Evolutionary conservation across 2,113 vertebrate genomes (phyloP), one percentile per base, ranked within the genome.

Genomic region (Aegithalos caudatus): DNA sequence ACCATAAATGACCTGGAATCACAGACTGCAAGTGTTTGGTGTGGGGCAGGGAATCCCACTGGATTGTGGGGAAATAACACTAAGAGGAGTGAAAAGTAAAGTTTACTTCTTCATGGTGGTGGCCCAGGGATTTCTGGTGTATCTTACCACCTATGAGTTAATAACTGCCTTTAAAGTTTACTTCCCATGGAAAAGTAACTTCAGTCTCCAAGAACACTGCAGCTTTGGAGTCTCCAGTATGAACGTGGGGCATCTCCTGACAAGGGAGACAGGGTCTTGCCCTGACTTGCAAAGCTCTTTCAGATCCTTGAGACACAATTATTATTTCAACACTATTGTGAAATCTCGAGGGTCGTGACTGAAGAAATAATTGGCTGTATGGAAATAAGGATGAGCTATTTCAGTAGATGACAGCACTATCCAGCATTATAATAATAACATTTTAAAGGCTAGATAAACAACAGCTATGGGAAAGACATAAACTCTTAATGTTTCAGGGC

Each of bases 381-480:
- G 82, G 67, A 77, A 95, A 70, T 65, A 82, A 86, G 29, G 23
- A 56, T 58, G 44, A 81, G 62, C 17, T 88, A 73, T 86, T 86
- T 93, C 82, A 54, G 86, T 14, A 86, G 56, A 87, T 33, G 53
- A 85, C 70, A 92, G 60, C 40, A 65, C n/a, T 74, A 65, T 84
- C 44, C 77, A 94, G 53, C 35, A 72, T 58, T 65, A 47, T 79
- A 94, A 67, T 74, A 71, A 58, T 50, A 96, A 95, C 73, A 92
- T 50, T 91, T 92, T 69, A 82, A 92, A 92, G 31, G 69, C 24
- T 44, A 76, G 48, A 91, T 92, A 97, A 95, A 96, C 89, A 95
- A 91, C 28, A 61, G 11, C 47, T 94, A 87, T 85, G 78, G 50
- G 83, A 73, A 94, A 48, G 66, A 85, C 81, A 69, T 56, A 91